phyloP scores from a whole-genome alignment of 2,113 vertebrate species.

The Hassar affinis region DNA sequence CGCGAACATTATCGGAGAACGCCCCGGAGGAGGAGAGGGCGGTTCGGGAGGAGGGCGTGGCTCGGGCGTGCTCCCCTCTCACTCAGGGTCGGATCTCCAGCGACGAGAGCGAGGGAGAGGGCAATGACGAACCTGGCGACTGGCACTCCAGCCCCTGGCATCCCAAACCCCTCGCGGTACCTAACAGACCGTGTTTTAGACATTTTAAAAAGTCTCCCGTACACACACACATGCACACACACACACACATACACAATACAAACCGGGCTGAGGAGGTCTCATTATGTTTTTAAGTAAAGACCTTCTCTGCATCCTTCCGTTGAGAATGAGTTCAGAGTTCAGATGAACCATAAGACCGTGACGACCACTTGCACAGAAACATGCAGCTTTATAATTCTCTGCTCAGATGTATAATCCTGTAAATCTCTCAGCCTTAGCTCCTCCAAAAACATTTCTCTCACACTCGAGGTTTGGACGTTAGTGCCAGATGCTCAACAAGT shows the following conservation, averaged over 20 bases:
- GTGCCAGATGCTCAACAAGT: neutral
- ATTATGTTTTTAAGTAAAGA: neutral
- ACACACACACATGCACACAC: too few relatives aligned
- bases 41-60: slow-evolving; percentile 66
- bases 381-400: neutral
- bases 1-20: slow-evolving; percentile 72
- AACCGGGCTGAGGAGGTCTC: neutral
- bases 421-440: neutral
- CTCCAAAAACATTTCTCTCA: neutral
- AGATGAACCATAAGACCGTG: neutral
- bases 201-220: too few relatives aligned
- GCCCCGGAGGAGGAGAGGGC: slow-evolving; percentile 72
- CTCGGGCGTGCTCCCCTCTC: slow-evolving; percentile 72
- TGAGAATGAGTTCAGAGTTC: neutral
- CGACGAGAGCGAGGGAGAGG: slow-evolving; percentile 86
- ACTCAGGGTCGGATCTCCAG: slow-evolving; percentile 77
- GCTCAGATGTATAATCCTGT: neutral
- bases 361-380: neutral
- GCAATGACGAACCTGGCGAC: slow-evolving; percentile 66
- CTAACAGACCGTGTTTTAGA: neutral
- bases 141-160: slow-evolving; percentile 76
- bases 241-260: too few relatives aligned
- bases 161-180: slow-evolving; percentile 84
- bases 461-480: neutral
- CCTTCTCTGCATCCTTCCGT: neutral